Evolutionary conservation across 1,140 invertebrate genomes (phyloP).

Genomic region (Drosophila nasuta): DNA sequence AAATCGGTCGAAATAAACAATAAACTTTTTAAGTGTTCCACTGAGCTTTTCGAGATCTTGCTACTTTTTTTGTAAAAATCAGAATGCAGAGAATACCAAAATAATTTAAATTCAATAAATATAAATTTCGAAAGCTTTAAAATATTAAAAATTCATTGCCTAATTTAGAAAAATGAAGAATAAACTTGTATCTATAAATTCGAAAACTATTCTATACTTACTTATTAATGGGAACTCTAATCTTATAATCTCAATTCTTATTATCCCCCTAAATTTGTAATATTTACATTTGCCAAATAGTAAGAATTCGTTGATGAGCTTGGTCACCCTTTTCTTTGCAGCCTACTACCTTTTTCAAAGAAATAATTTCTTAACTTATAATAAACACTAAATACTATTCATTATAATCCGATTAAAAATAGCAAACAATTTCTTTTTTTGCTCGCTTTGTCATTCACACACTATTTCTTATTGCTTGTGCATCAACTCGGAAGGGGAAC

Average conservation of each 20-base stretch:
- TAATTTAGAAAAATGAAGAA: too few species aligned
- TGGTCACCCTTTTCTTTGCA: constrained; percentile 57
- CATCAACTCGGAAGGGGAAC: constrained; percentile 40
- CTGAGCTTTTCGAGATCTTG: constrained; percentile 15
- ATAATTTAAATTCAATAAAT: constrained; percentile 23
- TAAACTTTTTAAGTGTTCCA: constrained; percentile 9
- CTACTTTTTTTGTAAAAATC: constrained; percentile 2
- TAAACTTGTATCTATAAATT: background rate
- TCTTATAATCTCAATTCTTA: too few species aligned
- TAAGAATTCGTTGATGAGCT: constrained; percentile 2
- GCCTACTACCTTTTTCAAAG: constrained; percentile 62
- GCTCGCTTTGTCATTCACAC: constrained; percentile 50
- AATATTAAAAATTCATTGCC: too few species aligned
- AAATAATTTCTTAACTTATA: constrained; percentile 68
- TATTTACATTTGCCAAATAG: background rate
- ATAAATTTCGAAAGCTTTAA: constrained; percentile 24
- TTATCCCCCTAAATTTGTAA: constrained; percentile 11
- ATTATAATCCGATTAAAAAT: constrained; percentile 82
- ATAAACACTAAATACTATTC: constrained; percentile 73
- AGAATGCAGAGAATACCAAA: constrained; percentile 4
- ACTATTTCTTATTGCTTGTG: constrained; percentile 52
- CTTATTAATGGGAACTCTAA: background rate
- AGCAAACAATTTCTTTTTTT: constrained; percentile 62
- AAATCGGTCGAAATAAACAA: constrained; percentile 9
- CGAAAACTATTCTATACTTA: constrained; percentile 18